A percentile compares a stretch with the other conserved stretches of the same genome.
These are phyloP conservation scores for Mormyrus hasselquistii DNA, from an alignment of 2,797 vertebrate species.

Conservation along the genomic window DNA sequence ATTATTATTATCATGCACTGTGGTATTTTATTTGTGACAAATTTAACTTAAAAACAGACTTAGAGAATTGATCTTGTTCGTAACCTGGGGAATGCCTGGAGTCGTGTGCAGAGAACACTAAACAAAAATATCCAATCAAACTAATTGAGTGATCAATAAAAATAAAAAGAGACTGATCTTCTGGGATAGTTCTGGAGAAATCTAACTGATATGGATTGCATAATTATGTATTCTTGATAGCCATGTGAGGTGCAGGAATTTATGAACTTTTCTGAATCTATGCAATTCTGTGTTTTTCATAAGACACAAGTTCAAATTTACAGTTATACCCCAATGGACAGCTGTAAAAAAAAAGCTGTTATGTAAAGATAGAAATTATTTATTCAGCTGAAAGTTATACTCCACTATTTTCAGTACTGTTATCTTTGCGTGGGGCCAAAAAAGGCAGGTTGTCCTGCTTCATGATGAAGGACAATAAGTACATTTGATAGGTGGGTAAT, in stretches of 20 bases:
- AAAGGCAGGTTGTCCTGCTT: constrained; percentile 1
- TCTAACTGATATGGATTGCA: background rate
- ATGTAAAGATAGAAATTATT: background rate
- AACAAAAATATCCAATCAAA: background rate
- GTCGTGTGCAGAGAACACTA: background rate
- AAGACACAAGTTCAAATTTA: background rate
- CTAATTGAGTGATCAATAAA: background rate
- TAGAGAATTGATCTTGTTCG: background rate
- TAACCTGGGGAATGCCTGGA: background rate
- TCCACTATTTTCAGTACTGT: background rate
- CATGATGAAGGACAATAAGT: constrained; percentile 4
- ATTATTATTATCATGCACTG: background rate
- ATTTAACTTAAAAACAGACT: background rate
- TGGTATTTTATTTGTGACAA: background rate
- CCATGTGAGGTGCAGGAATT: background rate
- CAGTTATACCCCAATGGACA: background rate
- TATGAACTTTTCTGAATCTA: background rate
- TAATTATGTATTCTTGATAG: background rate
- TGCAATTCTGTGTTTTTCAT: background rate
- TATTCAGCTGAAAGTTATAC: background rate
- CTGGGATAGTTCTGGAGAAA: background rate
- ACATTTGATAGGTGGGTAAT: constrained; percentile 33
- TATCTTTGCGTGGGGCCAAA: background rate
- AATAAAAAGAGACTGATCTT: background rate
- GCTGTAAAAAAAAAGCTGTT: background rate